Base-by-base conservation (phyloP, 2,113 vertebrate genomes). In the Alethe castanea region DNA sequence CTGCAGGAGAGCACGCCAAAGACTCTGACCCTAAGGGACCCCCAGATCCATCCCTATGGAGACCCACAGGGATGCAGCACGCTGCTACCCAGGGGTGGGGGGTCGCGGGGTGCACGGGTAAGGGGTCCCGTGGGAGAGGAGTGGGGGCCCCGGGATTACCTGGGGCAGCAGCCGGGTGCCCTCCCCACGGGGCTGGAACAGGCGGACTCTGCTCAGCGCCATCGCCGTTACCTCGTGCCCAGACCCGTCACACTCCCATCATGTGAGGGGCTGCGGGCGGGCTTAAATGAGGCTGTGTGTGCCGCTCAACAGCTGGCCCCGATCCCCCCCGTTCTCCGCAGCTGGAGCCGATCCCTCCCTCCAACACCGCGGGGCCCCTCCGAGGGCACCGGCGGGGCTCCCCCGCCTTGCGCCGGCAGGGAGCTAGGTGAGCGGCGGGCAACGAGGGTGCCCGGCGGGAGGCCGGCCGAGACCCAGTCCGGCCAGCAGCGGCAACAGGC, bases 161-260 rank as follows among this genome's bases (percentile, higher is more conserved):
- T 99, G 98, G 59, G 98, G 91, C 84, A 99, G 95, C 72, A 99
- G 97, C 5, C 97, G 98, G 69, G 96, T 97, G 72, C 81, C 96
- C 94, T 99, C 98, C 33, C 95, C 98, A 2, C 3, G 25, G 78
- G 54, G 5, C 81, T 7, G 8, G 53, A 47, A 15, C 8, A 45
- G 19, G 11, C 25, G 20, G 0, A 7, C 33, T 8, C 54, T 31
- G 81, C 69, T 40, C 77, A 19, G 67, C 59, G 11, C 67, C 94
- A 94, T 96, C 35, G 0, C 25, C 45, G 7, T 4, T 10, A 1
- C 73, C 86, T 57, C 52, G 74, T 9, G 42, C 52, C 47, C 3
- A 0, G 42, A 31, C 26, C 77, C 36, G 53, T 92, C 93, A 92
- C 80, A 2, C 87, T 62, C 2, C 87, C 87, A 77, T 96, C 94